phyloP scores from a whole-genome alignment of 1,140 invertebrate genomes.

The Rhagoletis pomonella region DNA sequence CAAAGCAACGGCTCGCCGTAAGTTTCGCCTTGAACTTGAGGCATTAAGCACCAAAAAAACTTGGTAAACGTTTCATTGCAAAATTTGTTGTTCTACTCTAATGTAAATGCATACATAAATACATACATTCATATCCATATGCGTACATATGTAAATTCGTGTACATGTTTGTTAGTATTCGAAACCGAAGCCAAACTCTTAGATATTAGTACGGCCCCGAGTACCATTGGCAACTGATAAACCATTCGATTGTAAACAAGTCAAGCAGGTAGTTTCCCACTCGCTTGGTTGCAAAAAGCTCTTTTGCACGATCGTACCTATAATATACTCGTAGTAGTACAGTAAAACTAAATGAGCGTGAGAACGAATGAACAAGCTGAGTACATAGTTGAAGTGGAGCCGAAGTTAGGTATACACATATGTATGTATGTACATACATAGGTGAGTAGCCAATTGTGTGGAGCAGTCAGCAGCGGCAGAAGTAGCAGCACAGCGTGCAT shows the following conservation, averaged over 20 bases:
- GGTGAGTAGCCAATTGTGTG: not conserved
- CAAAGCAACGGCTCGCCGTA: no score
- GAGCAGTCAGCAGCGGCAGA: not conserved
- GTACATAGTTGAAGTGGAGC: not conserved
- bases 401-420: not conserved
- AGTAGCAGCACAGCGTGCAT: slow-evolving; percentile 12
- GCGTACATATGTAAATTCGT: not conserved
- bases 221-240: no score
- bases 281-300: not conserved
- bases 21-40: no score
- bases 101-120: not conserved
- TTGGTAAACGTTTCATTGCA: no score
- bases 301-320: not conserved
- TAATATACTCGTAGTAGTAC: no score
- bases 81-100: no score
- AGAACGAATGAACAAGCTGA: not conserved
- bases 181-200: no score
- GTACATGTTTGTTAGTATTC: no score
- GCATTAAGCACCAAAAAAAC: no score
- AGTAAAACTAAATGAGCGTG: not conserved
- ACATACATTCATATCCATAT: not conserved
- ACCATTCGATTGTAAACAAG: no score
- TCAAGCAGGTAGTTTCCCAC: not conserved
- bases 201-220: no score
- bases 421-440: not conserved